Base-by-base conservation (phyloP, 1,140 invertebrate genomes). In the Eupristina koningsbergeri region DNA sequence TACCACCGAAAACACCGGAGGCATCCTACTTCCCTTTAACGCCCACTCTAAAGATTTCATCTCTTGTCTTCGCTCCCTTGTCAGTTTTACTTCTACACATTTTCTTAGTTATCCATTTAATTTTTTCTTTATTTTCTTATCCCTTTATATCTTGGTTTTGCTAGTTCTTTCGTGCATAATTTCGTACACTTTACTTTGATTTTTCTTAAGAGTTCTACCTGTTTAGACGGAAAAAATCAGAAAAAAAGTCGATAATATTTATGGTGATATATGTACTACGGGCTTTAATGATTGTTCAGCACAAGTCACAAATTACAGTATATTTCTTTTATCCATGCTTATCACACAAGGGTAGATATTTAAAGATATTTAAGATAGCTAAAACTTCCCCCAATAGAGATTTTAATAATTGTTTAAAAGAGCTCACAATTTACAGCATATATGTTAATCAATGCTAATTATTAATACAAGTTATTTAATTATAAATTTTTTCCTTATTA, bases 1-100 rank as follows among this genome's bases (percentile, higher is more conserved):
- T 13, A 78, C 47, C 85, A 84, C 85, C 88, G 85, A 89, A 89
- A 88, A 86, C 81, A 88, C 87, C 86, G 84, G 85, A 83, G 86
- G 86, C 88, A 87, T 89, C 86, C 88, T 88, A 88, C 87, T 88
- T 89, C 85, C 87, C 87, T 86, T 86, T 63, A 63, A 84, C 82
- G 84, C 86, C 84, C 85, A 74, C 86, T 85, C 71, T 39, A n/a
- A 41, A 73, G 31, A 63, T 69, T 73, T 58, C 64, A 58, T 76
- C 41, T 58, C 31, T 81, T 6, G 67, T 39, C 41, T 63, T 41
- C 26, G 31, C 26, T 8, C 31, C 45, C n/a, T 34, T 50, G 8
- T 22, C 41, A n/a, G 71, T n/a, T 77, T 31, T 34, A 71, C 64
- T 74, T 79, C 75, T 67, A 31, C 69, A 41, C 61, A 26, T 61